Base-by-base conservation (phyloP, 1,140 invertebrate genomes). In the Drosophila micromelanica region DNA sequence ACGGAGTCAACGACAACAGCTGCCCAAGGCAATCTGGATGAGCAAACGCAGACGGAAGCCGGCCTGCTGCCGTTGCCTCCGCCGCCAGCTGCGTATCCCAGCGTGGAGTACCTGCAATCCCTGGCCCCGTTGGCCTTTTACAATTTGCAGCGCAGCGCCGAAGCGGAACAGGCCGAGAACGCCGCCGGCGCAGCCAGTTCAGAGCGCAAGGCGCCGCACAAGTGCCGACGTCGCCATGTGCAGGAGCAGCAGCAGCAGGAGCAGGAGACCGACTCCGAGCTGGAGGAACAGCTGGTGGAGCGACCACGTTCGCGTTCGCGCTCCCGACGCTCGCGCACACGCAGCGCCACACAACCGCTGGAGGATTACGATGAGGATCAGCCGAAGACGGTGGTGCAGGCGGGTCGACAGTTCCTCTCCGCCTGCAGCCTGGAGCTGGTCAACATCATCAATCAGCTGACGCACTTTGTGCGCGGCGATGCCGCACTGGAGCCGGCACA, bases 371-470 rank as follows among this genome's bases (percentile, higher is more conserved):
- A 90, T 15, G 84, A 77, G 12, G 80, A 89, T 61, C 80, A 90
- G 35, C 94, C 94, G 3, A 85, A 81, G 57, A 93, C 94, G 0
- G 94, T 95, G 57, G 92, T 93, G 2, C 95, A 96, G 73, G 93
- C 95, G 12, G 94, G 95, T 7, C 92, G 93, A 0, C 95, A 96
- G 79, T 93, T 96, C 56, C 76, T 95, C 9, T 90, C 94, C 15
- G 95, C 95, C 3, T 94, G 96, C 63, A 93, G 94, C 35, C 90
- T 93, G 20, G 94, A 94, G 13, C 93, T 95, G 11, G 93, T 94
- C n/a, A 94, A 93, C 68, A 93, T 94, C 8, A 92, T 96, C 48
- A 94, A 94, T 82, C 94, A 95, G 80, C 93, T 96, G 73, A 94
- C 96, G 9, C 93, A 94, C 54, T 93, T 94, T 56, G 93, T 96